Evolutionary conservation across 2,888 invertebrate genomes (phyloP), one percentile per base, ranked within the genome.

Genomic region (Platycheirus rosarum): DNA sequence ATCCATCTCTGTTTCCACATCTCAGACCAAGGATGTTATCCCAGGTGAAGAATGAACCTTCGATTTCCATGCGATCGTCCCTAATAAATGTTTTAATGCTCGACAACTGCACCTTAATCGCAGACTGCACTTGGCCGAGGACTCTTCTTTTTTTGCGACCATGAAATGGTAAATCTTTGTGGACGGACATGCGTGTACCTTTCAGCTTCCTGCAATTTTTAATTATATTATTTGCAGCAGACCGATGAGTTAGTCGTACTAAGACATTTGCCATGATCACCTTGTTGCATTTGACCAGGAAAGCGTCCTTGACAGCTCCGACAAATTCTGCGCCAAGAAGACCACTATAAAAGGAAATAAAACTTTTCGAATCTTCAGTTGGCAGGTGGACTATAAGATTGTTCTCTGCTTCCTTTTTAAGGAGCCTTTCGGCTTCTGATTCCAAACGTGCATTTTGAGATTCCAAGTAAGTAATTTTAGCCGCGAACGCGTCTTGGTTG

Each of bases 1-100:
- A 40, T 40, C 40, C 40, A 40, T 40, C 40, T 3, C 40, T 40
- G 40, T 40, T 40, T 40, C 5, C 40, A 40, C 40, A 40, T 40
- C 14, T 40, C 2, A 40, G 40, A 13, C 40, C 13, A 6, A 14
- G 14, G 13, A 13, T 40, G 40, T 40, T 40, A 13, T 40, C 40
- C 40, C 40, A 40, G 40, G 13, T 40, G 40, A 40, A 40, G 40
- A 40, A 40, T 4, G 40, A 40, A 37, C 37, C 37, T 11, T 37
- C 37, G 11, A 37, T 37, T 37, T 37, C 11, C 11, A 37, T 37
- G 2, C 37, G 37, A 37, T 37, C 37, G 37, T 37, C 37, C n/a
- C n/a, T 11, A 11, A 37, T 9, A 11, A 11, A 37, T n/a, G 37
- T n/a, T 37, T 37, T 37, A n/a, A 37, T 37, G n/a, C n/a, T 37